Evolutionary conservation across 2,797 vertebrate genomes (phyloP).

Genomic region (Acanthornis magna): DNA sequence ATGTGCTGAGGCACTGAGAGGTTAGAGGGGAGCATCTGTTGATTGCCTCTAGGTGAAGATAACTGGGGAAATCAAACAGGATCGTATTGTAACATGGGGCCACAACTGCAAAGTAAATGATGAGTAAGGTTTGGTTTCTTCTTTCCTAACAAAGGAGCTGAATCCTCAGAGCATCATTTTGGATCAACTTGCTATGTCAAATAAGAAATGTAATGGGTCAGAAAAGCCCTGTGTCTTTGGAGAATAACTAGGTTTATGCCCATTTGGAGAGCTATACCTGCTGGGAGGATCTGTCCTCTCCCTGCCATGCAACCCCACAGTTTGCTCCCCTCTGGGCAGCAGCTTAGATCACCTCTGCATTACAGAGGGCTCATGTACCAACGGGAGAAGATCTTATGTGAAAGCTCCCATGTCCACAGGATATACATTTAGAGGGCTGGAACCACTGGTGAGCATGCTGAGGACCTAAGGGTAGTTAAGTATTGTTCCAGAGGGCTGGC

Average conservation of each 20-base stretch:
- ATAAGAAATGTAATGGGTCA: not conserved
- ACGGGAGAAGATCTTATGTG: not conserved
- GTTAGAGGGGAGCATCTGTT: not conserved
- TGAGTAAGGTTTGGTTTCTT: accelerated
- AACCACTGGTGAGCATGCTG: not conserved
- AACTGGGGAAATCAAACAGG: not conserved
- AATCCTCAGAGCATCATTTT: not conserved
- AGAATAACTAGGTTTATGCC: not conserved
- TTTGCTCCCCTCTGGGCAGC: not conserved
- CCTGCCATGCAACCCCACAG: not conserved
- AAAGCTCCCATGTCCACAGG: not conserved
- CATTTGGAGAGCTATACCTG: not conserved
- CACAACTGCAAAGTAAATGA: not conserved
- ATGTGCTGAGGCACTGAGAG: not conserved
- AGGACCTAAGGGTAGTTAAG: not conserved
- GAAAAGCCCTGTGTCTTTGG: not conserved
- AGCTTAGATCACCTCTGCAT: not conserved
- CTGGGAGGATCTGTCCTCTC: not conserved
- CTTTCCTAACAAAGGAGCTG: not conserved
- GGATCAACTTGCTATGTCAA: not conserved
- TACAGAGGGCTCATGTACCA: not conserved
- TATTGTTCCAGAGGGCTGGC: not conserved
- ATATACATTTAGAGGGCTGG: not conserved
- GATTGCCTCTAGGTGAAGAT: not conserved
- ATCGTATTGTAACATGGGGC: not conserved